A percentile compares a stretch with the other conserved stretches of the same genome.
Evolutionary conservation across 2,888 invertebrate species (phyloP).

Genomic region (Epirrhoe tristata): DNA sequence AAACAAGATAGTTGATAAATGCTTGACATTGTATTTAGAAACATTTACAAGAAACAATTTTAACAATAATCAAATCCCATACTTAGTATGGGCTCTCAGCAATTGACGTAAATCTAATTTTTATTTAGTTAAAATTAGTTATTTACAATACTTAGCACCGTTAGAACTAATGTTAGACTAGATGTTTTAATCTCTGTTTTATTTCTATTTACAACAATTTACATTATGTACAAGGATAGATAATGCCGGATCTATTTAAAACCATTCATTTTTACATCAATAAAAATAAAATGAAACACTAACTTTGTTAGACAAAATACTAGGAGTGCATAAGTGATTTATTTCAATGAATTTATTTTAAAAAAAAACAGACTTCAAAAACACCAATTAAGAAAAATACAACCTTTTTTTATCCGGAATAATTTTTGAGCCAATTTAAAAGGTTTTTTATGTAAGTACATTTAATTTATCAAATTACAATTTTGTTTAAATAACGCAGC

Average conservation of each 20-base stretch:
- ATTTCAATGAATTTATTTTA: too few relatives aligned
- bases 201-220: constrained; percentile 43
- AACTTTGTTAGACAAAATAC: too few relatives aligned
- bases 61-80: constrained; percentile 74
- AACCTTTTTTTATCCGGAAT: neutral
- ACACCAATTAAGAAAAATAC: too few relatives aligned
- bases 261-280: neutral
- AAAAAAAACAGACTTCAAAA: too few relatives aligned
- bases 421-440: constrained; percentile 18
- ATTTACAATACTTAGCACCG: constrained; percentile 83
- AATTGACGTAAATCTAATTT: constrained; percentile 69
- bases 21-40: constrained; percentile 83
- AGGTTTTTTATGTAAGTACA: too few relatives aligned
- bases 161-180: constrained; percentile 83
- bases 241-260: constrained; percentile 12
- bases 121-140: constrained; percentile 47
- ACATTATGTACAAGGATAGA: constrained; percentile 41
- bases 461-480: neutral
- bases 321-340: too few relatives aligned
- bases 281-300: too few relatives aligned
- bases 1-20: constrained; percentile 71
- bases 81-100: constrained; percentile 73
- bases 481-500: neutral
- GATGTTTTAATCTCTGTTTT: constrained; percentile 59
- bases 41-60: constrained; percentile 83